These are phyloP conservation scores for Eilema sororculum DNA, from an alignment of 2,888 invertebrate genomes.

Conservation along the genomic window DNA sequence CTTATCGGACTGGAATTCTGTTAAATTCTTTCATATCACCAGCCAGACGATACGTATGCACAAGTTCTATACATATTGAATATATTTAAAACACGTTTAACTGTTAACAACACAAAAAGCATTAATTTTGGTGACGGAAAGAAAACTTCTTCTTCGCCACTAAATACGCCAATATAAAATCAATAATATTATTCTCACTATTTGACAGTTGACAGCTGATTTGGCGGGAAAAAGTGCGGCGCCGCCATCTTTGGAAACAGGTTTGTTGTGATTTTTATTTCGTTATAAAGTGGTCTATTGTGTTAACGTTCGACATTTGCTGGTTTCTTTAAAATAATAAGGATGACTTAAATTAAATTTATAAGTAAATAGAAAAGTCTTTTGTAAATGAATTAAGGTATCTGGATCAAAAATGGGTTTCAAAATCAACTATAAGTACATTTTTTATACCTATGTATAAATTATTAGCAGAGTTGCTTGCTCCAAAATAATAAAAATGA, in stretches of 20 bases:
- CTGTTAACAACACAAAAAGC: constrained; percentile 45
- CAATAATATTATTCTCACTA: constrained; percentile 39
- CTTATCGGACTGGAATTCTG: too few species aligned
- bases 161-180: not conserved
- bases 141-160: constrained; percentile 4
- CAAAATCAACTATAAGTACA: too few species aligned
- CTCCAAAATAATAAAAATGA: too few species aligned
- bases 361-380: not conserved
- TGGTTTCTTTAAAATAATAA: too few species aligned
- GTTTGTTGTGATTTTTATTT: constrained; percentile 41
- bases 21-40: too few species aligned
- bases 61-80: constrained; percentile 10
- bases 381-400: too few species aligned
- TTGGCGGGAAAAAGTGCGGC: constrained; percentile 43
- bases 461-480: too few species aligned
- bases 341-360: too few species aligned
- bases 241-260: constrained; percentile 44
- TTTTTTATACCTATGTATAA: too few species aligned
- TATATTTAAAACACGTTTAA: constrained; percentile 42
- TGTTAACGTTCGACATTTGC: constrained; percentile 40
- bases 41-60: too few species aligned
- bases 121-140: constrained; percentile 35
- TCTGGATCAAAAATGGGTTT: too few species aligned
- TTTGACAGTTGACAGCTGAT: constrained; percentile 44
- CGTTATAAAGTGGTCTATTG: constrained; percentile 22